Evolutionary conservation across 2,797 vertebrate species (phyloP).

Genomic region (Oryzias dopingdopingensis): DNA sequence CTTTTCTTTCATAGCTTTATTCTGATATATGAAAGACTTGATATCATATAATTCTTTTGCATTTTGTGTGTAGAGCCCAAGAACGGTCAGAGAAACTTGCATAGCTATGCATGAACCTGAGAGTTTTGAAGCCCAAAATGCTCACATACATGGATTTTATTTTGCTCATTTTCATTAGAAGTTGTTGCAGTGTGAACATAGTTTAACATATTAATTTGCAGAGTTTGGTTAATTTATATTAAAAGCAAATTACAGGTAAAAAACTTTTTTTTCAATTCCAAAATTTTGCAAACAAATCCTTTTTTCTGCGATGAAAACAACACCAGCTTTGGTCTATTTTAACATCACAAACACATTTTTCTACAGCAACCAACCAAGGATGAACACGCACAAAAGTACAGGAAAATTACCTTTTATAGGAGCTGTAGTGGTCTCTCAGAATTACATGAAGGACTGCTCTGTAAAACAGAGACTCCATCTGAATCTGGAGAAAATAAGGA

Average conservation of each 20-base stretch:
- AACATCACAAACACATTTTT: conserved; percentile 10
- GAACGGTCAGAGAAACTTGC: no score
- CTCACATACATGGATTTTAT: no score
- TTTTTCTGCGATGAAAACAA: conserved; percentile 8
- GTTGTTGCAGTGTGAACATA: no score
- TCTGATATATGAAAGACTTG: no score
- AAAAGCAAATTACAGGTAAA: conserved; percentile 31
- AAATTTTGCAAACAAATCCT: conserved; percentile 15
- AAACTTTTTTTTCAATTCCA: conserved; percentile 21
- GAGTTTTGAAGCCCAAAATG: no score
- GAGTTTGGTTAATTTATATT: conserved; percentile 25
- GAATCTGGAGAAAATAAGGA: conserved; percentile 78
- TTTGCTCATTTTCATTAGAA: no score
- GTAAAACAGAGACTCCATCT: conserved; percentile 94
- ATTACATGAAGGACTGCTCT: conserved; percentile 95
- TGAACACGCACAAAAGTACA: not conserved
- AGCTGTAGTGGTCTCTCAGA: conserved; percentile 87
- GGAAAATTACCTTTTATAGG: conserved; percentile 85
- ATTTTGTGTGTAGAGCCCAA: no score
- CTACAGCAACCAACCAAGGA: not conserved
- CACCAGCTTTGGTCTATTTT: conserved; percentile 11
- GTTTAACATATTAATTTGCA: not conserved
- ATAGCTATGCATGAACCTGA: no score
- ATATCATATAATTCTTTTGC: no score
- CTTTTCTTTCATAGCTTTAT: no score